A percentile compares a stretch with the other conserved stretches of the same genome.
These are phyloP conservation scores for Drosophila auraria DNA, from an alignment of 1,140 invertebrate genomes.

Conservation along the genomic window DNA sequence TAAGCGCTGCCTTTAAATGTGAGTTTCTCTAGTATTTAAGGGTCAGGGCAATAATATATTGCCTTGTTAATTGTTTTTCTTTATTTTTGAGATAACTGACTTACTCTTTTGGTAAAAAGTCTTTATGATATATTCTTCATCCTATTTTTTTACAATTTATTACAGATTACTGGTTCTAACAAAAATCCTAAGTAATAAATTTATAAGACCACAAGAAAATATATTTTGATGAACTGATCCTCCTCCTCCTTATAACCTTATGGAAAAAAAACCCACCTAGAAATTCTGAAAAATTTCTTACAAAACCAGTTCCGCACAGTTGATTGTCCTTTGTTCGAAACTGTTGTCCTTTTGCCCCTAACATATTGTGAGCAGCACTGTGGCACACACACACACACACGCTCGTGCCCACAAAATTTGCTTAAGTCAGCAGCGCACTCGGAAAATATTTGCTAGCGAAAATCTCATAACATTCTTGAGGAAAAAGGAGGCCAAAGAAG, in stretches of 20 bases:
- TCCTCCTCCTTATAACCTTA: too few species aligned
- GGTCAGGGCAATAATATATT: too few species aligned
- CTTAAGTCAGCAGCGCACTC: conserved; percentile 63
- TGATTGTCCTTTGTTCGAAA: conserved; percentile 16
- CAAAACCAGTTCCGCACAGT: not conserved
- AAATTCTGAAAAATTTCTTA: too few species aligned
- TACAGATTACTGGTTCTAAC: not conserved
- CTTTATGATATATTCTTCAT: too few species aligned
- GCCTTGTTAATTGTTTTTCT: too few species aligned
- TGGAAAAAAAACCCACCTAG: not conserved
- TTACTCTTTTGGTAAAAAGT: too few species aligned
- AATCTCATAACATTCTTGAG: conserved; percentile 19
- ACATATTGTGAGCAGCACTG: not conserved
- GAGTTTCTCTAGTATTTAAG: too few species aligned
- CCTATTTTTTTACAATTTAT: not conserved
- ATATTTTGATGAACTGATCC: not conserved
- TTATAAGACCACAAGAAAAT: not conserved
- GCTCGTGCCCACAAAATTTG: conserved; percentile 35
- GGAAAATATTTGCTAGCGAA: conserved; percentile 23
- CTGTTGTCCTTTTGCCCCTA: conserved; percentile 7
- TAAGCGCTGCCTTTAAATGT: too few species aligned
- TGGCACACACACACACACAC: conserved; percentile 5
- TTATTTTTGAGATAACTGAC: too few species aligned
- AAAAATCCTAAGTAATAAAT: not conserved
- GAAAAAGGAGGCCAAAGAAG: conserved; percentile 1